Percentiles rank a stretch among this genome's conserved stretches.
Evolutionary conservation across 1,140 invertebrate species (phyloP).

Genomic region (Daktulosphaira vitifoliae): DNA sequence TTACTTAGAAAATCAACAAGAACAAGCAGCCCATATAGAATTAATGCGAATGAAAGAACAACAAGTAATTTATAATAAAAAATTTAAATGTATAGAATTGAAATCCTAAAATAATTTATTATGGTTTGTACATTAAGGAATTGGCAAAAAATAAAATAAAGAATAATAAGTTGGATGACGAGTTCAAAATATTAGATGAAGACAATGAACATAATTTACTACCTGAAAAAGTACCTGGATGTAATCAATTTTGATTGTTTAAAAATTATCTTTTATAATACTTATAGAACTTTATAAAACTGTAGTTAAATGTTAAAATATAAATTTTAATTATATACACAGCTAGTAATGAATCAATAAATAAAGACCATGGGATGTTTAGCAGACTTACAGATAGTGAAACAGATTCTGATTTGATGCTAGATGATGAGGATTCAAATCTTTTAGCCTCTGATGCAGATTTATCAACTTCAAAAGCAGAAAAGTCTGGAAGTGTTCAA

Average conservation of each 20-base stretch:
- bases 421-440: slow-evolving; percentile 23
- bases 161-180: slow-evolving; percentile 21
- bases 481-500: slow-evolving; percentile 22
- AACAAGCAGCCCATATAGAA: slow-evolving; percentile 43
- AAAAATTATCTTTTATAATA: no score
- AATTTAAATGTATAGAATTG: not conserved
- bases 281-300: no score
- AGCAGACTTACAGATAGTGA: slow-evolving; percentile 13
- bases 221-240: no score
- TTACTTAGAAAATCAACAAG: slow-evolving; percentile 67
- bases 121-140: not conserved
- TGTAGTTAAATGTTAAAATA: not conserved
- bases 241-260: no score
- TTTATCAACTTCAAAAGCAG: slow-evolving; percentile 22
- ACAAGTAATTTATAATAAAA: slow-evolving; percentile 16
- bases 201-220: no score
- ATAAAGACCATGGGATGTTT: slow-evolving; percentile 25
- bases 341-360: slow-evolving; percentile 19
- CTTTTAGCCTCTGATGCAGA: slow-evolving; percentile 26
- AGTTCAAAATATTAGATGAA: slow-evolving; percentile 27
- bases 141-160: slow-evolving; percentile 14
- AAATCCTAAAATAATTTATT: not conserved
- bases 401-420: slow-evolving; percentile 28
- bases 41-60: slow-evolving; percentile 13
- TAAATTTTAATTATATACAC: not conserved